Evolutionary conservation across 2,113 vertebrate genomes (phyloP).

Genomic region (Pseudorectes ferrugineus): DNA sequence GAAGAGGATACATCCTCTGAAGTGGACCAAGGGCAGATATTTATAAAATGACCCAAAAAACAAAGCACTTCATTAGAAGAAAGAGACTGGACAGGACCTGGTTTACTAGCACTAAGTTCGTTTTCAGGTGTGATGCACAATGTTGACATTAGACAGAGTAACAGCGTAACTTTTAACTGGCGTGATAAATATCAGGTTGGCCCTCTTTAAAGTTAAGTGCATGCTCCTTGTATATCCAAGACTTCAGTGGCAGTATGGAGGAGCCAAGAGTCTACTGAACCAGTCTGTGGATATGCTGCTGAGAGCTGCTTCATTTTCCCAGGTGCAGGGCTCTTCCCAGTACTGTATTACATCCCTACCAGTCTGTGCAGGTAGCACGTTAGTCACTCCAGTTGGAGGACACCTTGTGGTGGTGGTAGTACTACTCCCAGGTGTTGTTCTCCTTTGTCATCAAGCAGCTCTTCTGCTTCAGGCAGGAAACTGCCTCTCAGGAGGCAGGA

Average conservation of each 20-base stretch:
- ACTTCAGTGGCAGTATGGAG: neutral
- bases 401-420: neutral
- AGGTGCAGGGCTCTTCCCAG: neutral
- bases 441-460: neutral
- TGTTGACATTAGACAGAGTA: neutral
- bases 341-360: neutral
- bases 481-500: neutral
- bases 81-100: neutral
- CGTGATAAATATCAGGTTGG: neutral
- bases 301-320: neutral
- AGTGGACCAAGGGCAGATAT: neutral
- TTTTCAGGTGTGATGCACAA: neutral
- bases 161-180: neutral
- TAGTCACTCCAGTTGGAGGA: neutral
- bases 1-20: neutral
- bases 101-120: neutral
- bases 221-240: neutral
- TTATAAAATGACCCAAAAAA: neutral
- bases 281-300: neutral
- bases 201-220: neutral
- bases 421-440: neutral
- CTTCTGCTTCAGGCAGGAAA: neutral
- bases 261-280: neutral
- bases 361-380: neutral
- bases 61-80: neutral